Evolutionary conservation across 1,140 invertebrate species (phyloP).

Genomic region (Berghia stephanieae): DNA sequence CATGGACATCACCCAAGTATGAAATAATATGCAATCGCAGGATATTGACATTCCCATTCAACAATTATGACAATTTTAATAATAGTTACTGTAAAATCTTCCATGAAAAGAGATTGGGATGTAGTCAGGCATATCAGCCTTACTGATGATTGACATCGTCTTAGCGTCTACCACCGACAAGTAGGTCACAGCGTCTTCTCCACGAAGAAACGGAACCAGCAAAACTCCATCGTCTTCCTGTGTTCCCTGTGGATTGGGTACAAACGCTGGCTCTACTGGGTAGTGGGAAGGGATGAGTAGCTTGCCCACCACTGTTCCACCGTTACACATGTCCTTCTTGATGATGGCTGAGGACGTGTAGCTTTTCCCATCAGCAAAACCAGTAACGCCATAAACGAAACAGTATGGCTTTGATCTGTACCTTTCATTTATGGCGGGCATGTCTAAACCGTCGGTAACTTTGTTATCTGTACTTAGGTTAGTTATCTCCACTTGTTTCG

Average conservation of each 20-base stretch:
- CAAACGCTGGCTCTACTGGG: conserved; percentile 53
- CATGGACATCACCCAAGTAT: too few relatives aligned
- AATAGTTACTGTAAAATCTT: conserved; percentile 53
- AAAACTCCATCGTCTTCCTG: conserved; percentile 57
- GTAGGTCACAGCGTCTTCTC: conserved; percentile 39
- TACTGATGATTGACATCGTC: conserved; percentile 43
- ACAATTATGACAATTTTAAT: too few relatives aligned
- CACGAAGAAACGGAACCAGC: conserved; percentile 50
- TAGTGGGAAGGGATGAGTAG: conserved; percentile 45
- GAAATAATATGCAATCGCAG: too few relatives aligned
- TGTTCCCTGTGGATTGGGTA: conserved; percentile 37
- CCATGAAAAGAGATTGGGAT: conserved; percentile 57
- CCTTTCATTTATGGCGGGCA: conserved; percentile 58
- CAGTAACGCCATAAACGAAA: conserved; percentile 52
- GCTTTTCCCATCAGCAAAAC: conserved; percentile 44
- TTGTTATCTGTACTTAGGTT: background rate
- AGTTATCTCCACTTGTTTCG: conserved; percentile 19
- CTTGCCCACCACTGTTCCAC: conserved; percentile 41
- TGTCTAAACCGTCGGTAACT: conserved; percentile 42
- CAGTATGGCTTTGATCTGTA: conserved; percentile 49
- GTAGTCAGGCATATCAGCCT: conserved; percentile 44
- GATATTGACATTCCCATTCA: too few relatives aligned
- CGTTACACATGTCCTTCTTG: conserved; percentile 55
- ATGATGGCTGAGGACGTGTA: conserved; percentile 48
- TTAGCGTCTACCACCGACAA: conserved; percentile 50